Evolutionary conservation across 2,797 vertebrate genomes (phyloP).

Genomic region (Gallirallus australis): DNA sequence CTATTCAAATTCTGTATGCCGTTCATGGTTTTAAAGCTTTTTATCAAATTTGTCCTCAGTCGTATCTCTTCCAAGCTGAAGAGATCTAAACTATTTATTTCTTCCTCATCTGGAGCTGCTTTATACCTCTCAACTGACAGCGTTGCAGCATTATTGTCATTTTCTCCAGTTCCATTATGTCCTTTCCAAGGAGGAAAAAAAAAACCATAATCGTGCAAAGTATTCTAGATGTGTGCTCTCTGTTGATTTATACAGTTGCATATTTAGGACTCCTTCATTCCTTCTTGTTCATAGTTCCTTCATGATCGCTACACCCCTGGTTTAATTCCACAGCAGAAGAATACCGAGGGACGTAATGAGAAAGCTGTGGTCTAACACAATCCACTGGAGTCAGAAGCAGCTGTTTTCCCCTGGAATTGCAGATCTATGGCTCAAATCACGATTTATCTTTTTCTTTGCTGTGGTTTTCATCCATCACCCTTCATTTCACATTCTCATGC

Average conservation of each 20-base stretch:
- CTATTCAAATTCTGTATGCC: constrained; percentile 36
- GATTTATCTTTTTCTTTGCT: constrained; percentile 56
- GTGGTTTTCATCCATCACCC: constrained; percentile 31
- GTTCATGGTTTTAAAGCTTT: constrained; percentile 22
- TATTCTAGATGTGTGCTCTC: neutral
- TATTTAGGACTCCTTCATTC: constrained; percentile 17
- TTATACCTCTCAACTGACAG: neutral
- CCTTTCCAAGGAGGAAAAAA: constrained; percentile 30
- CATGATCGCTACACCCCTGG: neutral
- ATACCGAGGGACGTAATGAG: neutral
- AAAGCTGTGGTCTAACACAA: neutral
- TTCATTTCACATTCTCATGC: constrained; percentile 67
- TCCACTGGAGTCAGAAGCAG: neutral
- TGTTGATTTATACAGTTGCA: neutral
- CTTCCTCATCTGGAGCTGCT: neutral
- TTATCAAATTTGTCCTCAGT: neutral
- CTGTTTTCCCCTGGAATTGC: neutral
- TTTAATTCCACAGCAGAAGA: constrained; percentile 23
- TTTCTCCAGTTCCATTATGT: neutral
- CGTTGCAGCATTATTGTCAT: neutral
- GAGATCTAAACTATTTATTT: constrained; percentile 45
- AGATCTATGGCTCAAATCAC: neutral
- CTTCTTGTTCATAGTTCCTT: neutral
- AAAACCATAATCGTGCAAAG: neutral
- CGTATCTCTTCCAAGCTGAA: constrained; percentile 18